Evolutionary conservation across 2,113 vertebrate genomes (phyloP).

Genomic region (Cnemophilus loriae): DNA sequence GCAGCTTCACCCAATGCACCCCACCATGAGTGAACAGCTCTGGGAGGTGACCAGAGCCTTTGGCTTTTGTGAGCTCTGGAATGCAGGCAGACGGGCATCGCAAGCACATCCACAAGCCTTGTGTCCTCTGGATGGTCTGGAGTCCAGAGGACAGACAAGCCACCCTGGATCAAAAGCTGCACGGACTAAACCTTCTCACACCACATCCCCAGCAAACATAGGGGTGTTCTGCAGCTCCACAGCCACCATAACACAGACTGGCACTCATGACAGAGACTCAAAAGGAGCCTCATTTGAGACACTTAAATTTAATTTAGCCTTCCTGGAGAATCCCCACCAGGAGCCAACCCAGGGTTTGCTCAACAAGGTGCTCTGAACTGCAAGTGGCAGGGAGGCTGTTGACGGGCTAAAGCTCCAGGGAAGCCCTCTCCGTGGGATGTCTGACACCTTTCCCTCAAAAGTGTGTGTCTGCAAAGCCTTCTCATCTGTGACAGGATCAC

Average conservation of each 20-base stretch:
- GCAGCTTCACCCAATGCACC: neutral
- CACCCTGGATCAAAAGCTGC: neutral
- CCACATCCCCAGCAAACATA: accelerated
- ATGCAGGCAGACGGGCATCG: accelerated
- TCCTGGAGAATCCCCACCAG: neutral
- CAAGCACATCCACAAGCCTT: neutral
- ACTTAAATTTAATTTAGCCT: neutral
- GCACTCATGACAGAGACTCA: accelerated
- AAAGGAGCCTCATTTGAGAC: accelerated
- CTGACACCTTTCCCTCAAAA: neutral
- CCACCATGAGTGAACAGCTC: neutral
- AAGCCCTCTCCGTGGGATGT: neutral
- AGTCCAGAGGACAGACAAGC: neutral
- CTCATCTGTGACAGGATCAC: neutral
- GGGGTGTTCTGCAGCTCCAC: neutral
- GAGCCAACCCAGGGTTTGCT: neutral
- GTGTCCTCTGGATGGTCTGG: neutral
- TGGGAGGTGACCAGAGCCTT: neutral
- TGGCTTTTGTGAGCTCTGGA: neutral
- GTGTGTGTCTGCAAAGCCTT: neutral
- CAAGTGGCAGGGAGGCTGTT: neutral
- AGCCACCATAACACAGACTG: neutral
- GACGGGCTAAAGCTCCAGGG: neutral
- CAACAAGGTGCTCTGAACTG: accelerated
- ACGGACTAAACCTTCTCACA: neutral